Conservation (phyloP, 2,888 invertebrate genomes). For the Myopa testacea region DNA sequence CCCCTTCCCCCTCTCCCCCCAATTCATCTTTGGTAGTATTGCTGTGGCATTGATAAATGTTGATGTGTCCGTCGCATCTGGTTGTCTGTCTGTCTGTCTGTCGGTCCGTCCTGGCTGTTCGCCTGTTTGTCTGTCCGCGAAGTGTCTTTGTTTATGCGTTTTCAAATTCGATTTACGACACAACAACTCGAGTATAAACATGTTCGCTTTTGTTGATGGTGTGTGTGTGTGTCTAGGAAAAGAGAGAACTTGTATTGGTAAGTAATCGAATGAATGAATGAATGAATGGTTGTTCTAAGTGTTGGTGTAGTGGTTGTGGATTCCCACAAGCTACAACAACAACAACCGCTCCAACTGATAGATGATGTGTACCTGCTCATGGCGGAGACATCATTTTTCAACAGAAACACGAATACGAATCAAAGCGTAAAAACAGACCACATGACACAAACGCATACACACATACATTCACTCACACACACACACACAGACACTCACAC, state of each 20-base stretch:
- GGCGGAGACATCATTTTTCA: constrained; percentile 46
- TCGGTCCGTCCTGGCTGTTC: background rate
- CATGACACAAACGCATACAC: background rate
- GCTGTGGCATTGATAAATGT: constrained; percentile 36
- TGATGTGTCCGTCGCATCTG: constrained; percentile 18
- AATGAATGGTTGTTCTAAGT: constrained; percentile 20
- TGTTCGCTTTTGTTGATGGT: background rate
- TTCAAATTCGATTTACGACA: constrained; percentile 33
- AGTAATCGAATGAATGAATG: constrained; percentile 9
- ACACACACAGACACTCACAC: background rate
- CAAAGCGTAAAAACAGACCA: background rate
- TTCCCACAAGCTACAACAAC: background rate
- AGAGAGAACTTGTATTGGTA: background rate
- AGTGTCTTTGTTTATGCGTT: constrained; percentile 33
- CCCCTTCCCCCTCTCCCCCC: background rate
- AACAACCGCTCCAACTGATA: constrained; percentile 34
- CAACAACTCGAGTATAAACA: background rate
- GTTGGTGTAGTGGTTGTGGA: constrained; percentile 18
- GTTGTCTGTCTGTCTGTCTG: background rate
- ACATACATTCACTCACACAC: background rate
- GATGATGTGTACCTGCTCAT: constrained; percentile 43
- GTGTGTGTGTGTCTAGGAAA: background rate
- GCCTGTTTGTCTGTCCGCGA: background rate
- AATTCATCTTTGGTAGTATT: background rate
- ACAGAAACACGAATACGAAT: constrained; percentile 13